These are phyloP conservation scores for Ephestia elutella DNA, from an alignment of 1,140 invertebrate species.

Conservation along the genomic window DNA sequence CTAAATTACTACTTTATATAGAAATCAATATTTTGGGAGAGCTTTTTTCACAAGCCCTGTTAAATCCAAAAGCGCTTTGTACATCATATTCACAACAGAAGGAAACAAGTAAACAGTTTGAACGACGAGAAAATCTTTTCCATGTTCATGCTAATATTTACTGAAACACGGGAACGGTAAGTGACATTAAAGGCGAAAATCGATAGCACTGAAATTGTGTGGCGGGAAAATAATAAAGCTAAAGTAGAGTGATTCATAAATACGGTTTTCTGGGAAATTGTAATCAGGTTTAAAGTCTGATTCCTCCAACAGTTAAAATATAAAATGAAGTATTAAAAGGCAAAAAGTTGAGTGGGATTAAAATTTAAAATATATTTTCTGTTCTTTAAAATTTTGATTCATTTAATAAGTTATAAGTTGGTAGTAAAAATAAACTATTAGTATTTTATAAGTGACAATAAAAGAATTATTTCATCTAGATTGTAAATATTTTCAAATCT, in stretches of 20 bases:
- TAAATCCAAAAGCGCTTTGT: slow-evolving; percentile 12
- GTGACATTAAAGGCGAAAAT: background rate
- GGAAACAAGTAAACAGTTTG: slow-evolving; percentile 16
- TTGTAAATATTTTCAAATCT: too few relatives aligned
- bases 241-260: background rate
- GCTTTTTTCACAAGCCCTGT: too few relatives aligned
- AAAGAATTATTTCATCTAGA: too few relatives aligned
- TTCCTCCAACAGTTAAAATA: background rate
- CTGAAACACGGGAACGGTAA: background rate
- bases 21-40: too few relatives aligned
- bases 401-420: too few relatives aligned
- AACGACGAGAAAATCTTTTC: background rate
- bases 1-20: too few relatives aligned
- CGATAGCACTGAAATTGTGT: background rate
- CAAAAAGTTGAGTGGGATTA: too few relatives aligned
- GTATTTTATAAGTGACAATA: too few relatives aligned
- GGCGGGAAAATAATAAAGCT: background rate
- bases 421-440: too few relatives aligned
- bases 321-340: background rate
- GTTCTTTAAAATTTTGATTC: too few relatives aligned
- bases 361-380: too few relatives aligned
- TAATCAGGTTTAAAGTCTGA: background rate
- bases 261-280: background rate
- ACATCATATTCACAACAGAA: slow-evolving; percentile 19
- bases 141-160: slow-evolving; percentile 2